These are phyloP conservation scores for Pinna nobilis DNA, from an alignment of 1,140 invertebrate species.

Conservation along the genomic window DNA sequence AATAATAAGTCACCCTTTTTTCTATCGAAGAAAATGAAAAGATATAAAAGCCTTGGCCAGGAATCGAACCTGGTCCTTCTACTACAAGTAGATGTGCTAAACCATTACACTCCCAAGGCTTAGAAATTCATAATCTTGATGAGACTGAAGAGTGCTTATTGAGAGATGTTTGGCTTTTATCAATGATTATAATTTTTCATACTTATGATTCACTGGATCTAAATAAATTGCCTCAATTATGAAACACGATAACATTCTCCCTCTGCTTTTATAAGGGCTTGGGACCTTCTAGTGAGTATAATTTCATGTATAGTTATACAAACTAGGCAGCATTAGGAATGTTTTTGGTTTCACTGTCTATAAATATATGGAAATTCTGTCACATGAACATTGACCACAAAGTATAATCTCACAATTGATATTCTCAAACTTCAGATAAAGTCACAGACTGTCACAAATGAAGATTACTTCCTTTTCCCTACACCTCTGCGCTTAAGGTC, in stretches of 20 bases:
- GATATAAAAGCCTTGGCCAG: no score
- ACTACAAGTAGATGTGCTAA: no score
- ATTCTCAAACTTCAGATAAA: not conserved
- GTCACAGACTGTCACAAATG: not conserved
- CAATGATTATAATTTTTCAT: no score
- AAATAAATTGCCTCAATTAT: not conserved
- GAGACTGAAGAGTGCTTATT: no score
- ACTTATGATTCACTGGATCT: no score
- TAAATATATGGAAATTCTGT: not conserved
- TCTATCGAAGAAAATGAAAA: no score
- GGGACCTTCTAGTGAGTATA: not conserved
- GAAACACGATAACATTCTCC: not conserved
- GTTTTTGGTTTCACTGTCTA: not conserved
- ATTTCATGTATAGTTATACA: not conserved
- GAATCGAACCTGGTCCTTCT: no score
- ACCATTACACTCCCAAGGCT: no score
- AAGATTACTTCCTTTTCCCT: not conserved
- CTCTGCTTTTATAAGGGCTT: conserved; percentile 9
- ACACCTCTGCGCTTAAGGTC: not conserved
- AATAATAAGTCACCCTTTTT: no score
- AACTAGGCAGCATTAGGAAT: conserved; percentile 12
- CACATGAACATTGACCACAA: not conserved
- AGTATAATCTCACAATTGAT: not conserved
- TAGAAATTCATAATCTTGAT: no score
- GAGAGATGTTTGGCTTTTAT: no score